phyloP scores from a whole-genome alignment of 2,888 invertebrate genomes.

The Tiliacea citrago region DNA sequence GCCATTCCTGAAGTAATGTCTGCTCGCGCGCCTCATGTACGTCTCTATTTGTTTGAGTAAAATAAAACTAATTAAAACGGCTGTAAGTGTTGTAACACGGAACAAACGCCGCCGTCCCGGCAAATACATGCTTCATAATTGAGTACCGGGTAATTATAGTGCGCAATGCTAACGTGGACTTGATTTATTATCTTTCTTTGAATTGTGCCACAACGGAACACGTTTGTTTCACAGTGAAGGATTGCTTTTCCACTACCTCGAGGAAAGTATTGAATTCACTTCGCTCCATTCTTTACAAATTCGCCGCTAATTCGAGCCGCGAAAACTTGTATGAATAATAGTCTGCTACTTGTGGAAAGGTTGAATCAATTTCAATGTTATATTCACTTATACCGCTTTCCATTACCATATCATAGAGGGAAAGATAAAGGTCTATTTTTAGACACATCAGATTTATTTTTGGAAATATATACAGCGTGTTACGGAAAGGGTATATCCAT shows the following conservation, averaged over 20 bases:
- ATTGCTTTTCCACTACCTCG: slow-evolving; percentile 38
- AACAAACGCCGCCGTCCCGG: slow-evolving; percentile 38
- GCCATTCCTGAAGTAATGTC: slow-evolving; percentile 40
- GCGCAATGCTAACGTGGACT: slow-evolving; percentile 54
- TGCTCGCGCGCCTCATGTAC: slow-evolving; percentile 25
- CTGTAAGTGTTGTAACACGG: slow-evolving; percentile 37
- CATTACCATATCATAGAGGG: slow-evolving; percentile 45
- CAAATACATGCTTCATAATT: slow-evolving; percentile 59
- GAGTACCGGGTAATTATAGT: slow-evolving; percentile 57
- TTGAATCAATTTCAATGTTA: slow-evolving; percentile 57
- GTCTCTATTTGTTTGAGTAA: slow-evolving; percentile 47
- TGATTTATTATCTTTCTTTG: slow-evolving; percentile 63
- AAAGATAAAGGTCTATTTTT: slow-evolving; percentile 38
- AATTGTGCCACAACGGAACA: slow-evolving; percentile 41
- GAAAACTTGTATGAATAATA: slow-evolving; percentile 56
- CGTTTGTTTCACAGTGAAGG: slow-evolving; percentile 51
- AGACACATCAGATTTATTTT: slow-evolving; percentile 48
- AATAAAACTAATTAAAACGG: slow-evolving; percentile 64
- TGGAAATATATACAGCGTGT: slow-evolving; percentile 12
- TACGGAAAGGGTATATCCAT: too few species aligned
- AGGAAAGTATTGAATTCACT: slow-evolving; percentile 45
- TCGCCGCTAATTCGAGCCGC: slow-evolving; percentile 40
- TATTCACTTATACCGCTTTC: slow-evolving; percentile 44
- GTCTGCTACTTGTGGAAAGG: slow-evolving; percentile 42
- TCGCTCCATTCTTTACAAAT: slow-evolving; percentile 37